Evolutionary conservation across 2,888 invertebrate species (phyloP), one percentile per base, ranked within the genome.

Genomic region (Tenthredo amoena): DNA sequence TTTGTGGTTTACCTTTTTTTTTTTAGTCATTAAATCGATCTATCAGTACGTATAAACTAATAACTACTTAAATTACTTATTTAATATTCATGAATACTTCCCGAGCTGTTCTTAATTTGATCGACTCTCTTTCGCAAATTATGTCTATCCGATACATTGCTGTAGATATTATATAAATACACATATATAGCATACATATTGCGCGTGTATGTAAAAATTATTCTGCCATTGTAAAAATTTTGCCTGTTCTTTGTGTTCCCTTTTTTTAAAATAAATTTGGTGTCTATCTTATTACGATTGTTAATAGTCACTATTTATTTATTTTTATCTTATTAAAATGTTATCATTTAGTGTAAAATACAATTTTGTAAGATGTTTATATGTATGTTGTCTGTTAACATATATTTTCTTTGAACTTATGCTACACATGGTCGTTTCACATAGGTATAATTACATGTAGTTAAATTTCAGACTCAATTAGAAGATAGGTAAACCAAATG

Each of bases 41-140:
- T 74, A 43, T 74, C 74, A 74, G 74, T 74, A 74, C 74, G 74
- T 50, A 77, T 77, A 55, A 31, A 77, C 55, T 77, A 77, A 31
- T 77, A 77, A 55, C 50, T 77, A 77, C 77, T 55, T 77, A 50
- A 1, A 50, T 77, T 31, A 77, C 77, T 77, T 77, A 77, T 50
- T 77, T 15, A 77, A 55, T 55, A 55, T 77, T 77, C 26, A 50
- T 77, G 31, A 50, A 50, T 77, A 34, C 55, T 55, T 76, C 68
- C 31, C 18, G 2, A 77, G 18, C 31, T 34, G 34, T 76, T 76
- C 21, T 43, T 43, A 74, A 6, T 74, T 74, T 37, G 15, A 74
- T 31, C 34, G 68, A 68, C 12, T 55, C n/a, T 34, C 2, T 55
- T 31, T 55, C 55, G 18, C 2, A 77, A 15, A 34, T 50, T 15